Base-by-base conservation (phyloP, 2,888 invertebrate species). In the Hydraecia micacea region DNA sequence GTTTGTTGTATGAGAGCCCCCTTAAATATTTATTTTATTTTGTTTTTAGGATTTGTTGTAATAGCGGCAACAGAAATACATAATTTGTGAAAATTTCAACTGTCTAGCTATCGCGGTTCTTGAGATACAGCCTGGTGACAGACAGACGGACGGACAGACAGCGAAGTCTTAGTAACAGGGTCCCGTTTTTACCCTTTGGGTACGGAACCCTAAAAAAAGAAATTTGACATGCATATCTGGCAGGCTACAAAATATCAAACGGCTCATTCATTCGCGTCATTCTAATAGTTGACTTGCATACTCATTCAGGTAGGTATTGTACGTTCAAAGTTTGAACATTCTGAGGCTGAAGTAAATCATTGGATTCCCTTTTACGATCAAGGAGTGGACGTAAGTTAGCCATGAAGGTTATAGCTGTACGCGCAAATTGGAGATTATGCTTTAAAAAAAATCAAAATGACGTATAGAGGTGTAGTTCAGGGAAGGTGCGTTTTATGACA, bases 301-400 rank as follows among this genome's bases (percentile, higher is more conserved):
- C 55, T 36, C 58, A 77, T n/a, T 39, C n/a, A 46, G 0, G 13
- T 28, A 39, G 32, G 32, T 32, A 32, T 42, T 46, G 5, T 46
- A 58, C 60, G 42, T 28, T 67, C 65, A n/a, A 39, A 39, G 21
- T 67, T 78, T 67, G 58, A 62, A 52, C 25, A 39, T 63, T 80
- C 42, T 58, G 36, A 80, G 72, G 42, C 28, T 60, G 85, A 79
- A 86, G 89, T 91, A 90, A 92, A 92, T 90, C 88, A 87, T 83
- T n/a, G 75, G 82, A 85, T 86, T 90, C 84, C 73, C 68, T 90
- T 93, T 93, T 92, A 92, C 90, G 93, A 92, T 74, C 80, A 77
- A 79, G 81, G 90, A 88, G 88, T 86, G 85, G 79, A 78, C 72
- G 69, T 81, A 83, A 86, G 75, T 88, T 86, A 83, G 71, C 63